Base-by-base conservation (phyloP, 2,797 vertebrate genomes). In the Semaprochilodus insignis region DNA sequence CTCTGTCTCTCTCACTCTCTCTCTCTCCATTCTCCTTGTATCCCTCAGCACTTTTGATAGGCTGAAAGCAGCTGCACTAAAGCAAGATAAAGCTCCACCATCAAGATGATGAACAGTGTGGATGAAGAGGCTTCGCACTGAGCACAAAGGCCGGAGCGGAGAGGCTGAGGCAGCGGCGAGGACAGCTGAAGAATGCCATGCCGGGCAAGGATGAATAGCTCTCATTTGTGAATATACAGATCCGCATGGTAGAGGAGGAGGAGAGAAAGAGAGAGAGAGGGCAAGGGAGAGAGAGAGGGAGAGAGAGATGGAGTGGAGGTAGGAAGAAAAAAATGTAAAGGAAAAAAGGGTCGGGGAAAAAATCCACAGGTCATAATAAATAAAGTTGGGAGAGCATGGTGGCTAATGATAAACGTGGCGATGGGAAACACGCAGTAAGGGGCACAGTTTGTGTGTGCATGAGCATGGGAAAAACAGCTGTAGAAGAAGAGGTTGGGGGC, bases 191-290 rank as follows among this genome's bases (percentile, higher is more conserved):
- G 96, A 96, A 96, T 96, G 95, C 95, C 80, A 66, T 70, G 90
- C 87, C 90, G 93, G 88, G 92, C 91, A 88, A 92, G 92, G 94
- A 96, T 97, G 95, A 96, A 96, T 96, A 95, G 96, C 95, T 94
- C 94, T 96, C 95, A 95, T 97, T 97, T 96, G 96, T 94, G 95
- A 95, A 96, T 96, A 96, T 95, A 96, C 95, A 96, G 95, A 96
- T 95, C 95, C 95, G 93, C 93, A 88, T 92, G 91, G 94, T 94
- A 94, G 69, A 81, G 74, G 75, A 78, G 74, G 67, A 74, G 69
- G 44, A 82, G 36, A 55, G 69, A 71, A 67, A 40, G 75, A 65
- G 59, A 52, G 63, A 40, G 69, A 27, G 44, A 27, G 74, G 40
- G 65, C 27, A 36, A 19, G 23, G 34, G 40, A 69, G 69, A 52